Evolutionary conservation across 2,113 vertebrate species (phyloP), one percentile per base, ranked within the genome.

Genomic region (Elephas maximus): DNA sequence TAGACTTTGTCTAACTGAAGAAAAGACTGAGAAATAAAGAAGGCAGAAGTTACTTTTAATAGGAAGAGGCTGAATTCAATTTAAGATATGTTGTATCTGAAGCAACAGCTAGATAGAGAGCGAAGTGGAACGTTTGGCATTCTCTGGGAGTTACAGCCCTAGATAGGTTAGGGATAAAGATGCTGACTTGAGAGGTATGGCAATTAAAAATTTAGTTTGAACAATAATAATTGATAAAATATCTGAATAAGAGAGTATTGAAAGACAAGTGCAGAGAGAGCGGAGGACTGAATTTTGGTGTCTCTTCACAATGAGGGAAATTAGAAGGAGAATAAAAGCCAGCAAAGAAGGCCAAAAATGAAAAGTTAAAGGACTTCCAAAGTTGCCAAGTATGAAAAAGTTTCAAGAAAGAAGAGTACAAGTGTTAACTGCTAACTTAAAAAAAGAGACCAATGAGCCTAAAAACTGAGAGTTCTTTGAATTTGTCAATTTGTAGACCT

Each of bases 381-480:
- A 74, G 28, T 51, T 78, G 7, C 6, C 23, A 92, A 48, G 15
- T 44, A 63, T 30, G 8, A 81, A 79, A 77, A 24, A 67, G 9
- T 80, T 86, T 67, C 30, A 90, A 88, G 41, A 79, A 83, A 33
- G 37, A 92, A 92, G 30, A 96, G 33, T 37, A 28, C 57, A 89
- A 53, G n/a, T 77, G 7, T 74, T 69, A 53, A 87, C 28, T 95
- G 15, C 4, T 73, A 84, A 86, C 37, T 57, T 7, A n/a, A 73
- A 73, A 73, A 33, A 41, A 1, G 83, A 17, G 8, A 60, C 4
- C 15, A 53, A 37, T 44, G 14, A 80, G 15, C 74, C 3, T 74
- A 44, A 63, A 2, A 30, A 73, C 6, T 87, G 14, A 82, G 41
- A 76, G 1, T 48, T 8, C 41, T 93, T 93, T 82, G n/a, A 73